Evolutionary conservation across 2,888 invertebrate genomes (phyloP).

Genomic region (Cephus nigrinus): DNA sequence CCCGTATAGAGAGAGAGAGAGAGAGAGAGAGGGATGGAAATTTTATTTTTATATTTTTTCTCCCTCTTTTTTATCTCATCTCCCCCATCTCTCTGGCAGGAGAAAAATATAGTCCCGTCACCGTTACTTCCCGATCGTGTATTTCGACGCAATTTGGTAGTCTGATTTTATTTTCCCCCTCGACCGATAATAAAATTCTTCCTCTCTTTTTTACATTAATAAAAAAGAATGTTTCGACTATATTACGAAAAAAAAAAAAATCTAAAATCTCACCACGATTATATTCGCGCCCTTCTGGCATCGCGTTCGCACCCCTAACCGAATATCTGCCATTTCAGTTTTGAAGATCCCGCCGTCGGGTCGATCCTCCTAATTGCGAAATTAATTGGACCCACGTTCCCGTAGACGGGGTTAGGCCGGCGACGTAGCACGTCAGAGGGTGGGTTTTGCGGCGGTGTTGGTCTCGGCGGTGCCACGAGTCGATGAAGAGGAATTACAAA

Average conservation of each 20-base stretch:
- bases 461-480: neutral
- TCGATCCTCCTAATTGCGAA: constrained; percentile 3
- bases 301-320: neutral
- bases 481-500: neutral
- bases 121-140: neutral
- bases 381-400: neutral
- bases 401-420: neutral
- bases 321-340: neutral
- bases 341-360: neutral
- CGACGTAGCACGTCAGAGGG: neutral
- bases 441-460: neutral
- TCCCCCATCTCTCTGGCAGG: neutral
- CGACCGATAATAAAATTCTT: neutral
- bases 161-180: neutral
- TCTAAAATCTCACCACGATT: neutral
- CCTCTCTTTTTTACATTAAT: neutral
- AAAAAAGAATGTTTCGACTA: neutral
- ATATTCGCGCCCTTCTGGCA: neutral
- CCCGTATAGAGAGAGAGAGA: neutral
- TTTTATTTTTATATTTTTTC: neutral
- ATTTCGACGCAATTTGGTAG: neutral
- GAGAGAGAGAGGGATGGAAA: neutral
- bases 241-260: neutral
- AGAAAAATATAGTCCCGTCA: neutral
- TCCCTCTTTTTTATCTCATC: neutral